A percentile compares a stretch with the other conserved stretches of the same genome.
Conservation (phyloP, 2,888 invertebrate species). For the Meghimatium bilineatum region DNA sequence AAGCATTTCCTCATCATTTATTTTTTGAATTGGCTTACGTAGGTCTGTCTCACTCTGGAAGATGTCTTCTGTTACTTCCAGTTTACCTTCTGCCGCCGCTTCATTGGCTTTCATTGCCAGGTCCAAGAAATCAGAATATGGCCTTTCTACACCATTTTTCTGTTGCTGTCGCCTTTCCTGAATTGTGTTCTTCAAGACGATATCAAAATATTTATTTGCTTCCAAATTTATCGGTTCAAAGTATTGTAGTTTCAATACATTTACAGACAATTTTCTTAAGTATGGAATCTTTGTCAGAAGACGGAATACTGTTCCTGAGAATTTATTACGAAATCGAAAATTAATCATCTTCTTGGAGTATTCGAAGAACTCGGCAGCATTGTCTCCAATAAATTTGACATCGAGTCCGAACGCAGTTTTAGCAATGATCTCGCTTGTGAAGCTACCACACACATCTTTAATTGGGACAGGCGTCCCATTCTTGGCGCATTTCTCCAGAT, state of each 20-base stretch:
- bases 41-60: neutral
- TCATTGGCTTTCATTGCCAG: constrained; percentile 29
- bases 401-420: constrained; percentile 39
- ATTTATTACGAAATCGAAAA: neutral
- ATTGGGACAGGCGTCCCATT: neutral
- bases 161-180: neutral
- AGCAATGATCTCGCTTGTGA: constrained; percentile 29
- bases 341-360: constrained; percentile 12
- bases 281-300: neutral
- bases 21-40: too few relatives aligned
- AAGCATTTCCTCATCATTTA: constrained; percentile 29
- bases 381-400: constrained; percentile 24
- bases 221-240: constrained; percentile 13
- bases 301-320: neutral
- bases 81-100: neutral
- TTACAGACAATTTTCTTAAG: neutral
- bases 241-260: constrained; percentile 11
- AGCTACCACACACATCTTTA: constrained; percentile 5
- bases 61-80: neutral
- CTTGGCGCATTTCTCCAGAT: constrained; percentile 11
- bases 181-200: constrained; percentile 19
- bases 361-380: neutral
- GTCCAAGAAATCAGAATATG: constrained; percentile 22
- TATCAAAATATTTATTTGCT: constrained; percentile 16
- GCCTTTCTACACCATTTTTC: neutral